A percentile compares a stretch with the other conserved stretches of the same genome.
phyloP scores from a whole-genome alignment of 2,888 invertebrate genomes.

The Mimumesa dahlbomi region DNA sequence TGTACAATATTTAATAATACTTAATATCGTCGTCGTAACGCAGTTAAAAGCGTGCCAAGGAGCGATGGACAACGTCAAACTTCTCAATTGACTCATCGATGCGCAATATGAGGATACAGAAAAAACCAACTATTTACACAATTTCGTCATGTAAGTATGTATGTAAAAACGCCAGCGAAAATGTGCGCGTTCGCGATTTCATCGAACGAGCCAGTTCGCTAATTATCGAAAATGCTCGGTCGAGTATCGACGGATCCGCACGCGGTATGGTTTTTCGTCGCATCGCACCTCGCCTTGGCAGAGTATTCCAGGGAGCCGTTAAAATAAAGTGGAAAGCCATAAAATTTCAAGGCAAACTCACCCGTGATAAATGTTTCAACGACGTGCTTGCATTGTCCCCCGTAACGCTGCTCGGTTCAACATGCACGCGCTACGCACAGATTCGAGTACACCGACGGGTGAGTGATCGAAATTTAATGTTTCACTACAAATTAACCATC shows the following conservation, averaged over 20 bases:
- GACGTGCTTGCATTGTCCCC: conserved; percentile 59
- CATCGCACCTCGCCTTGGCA: conserved; percentile 31
- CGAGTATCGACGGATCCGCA: too few species aligned
- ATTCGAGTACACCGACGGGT: neutral
- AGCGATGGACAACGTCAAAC: conserved; percentile 29
- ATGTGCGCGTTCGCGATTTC: conserved; percentile 11
- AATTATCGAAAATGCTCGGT: too few species aligned
- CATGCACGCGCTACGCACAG: conserved; percentile 24
- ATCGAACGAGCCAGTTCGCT: neutral
- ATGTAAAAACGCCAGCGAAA: conserved; percentile 32
- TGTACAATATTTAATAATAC: conserved; percentile 35
- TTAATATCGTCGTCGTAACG: conserved; percentile 28
- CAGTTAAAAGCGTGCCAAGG: conserved; percentile 25
- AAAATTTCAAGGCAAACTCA: conserved; percentile 63
- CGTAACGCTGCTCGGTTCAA: conserved; percentile 19
- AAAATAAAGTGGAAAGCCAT: conserved; percentile 55
- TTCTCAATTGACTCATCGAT: conserved; percentile 43
- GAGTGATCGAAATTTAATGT: conserved; percentile 18
- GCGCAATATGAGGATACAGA: conserved; percentile 35
- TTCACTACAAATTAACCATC: conserved; percentile 42
- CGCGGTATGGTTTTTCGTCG: conserved; percentile 7
- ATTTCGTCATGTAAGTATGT: conserved; percentile 43
- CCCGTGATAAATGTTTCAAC: conserved; percentile 58
- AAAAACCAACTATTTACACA: conserved; percentile 45
- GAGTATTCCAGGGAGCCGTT: conserved; percentile 28